These are phyloP conservation scores for Leptestheria dahalacensis DNA, from an alignment of 1,140 invertebrate genomes.

Conservation along the genomic window DNA sequence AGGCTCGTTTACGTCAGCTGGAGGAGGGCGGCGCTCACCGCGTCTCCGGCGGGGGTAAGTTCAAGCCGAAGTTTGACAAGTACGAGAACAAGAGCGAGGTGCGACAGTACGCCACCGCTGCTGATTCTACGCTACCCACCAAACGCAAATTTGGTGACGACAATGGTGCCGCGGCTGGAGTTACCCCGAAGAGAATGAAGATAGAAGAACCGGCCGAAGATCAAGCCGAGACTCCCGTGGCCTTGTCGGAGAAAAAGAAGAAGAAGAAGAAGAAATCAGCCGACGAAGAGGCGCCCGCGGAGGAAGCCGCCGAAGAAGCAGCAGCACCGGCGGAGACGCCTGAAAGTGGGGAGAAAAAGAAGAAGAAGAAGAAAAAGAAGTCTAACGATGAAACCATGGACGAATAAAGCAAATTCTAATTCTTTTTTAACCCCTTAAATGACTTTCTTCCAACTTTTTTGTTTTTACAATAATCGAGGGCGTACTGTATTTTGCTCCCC, in stretches of 20 bases:
- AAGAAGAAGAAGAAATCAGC: conserved; percentile 26
- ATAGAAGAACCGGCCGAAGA: conserved; percentile 12
- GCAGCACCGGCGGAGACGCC: conserved; percentile 19
- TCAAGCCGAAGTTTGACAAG: conserved; percentile 75
- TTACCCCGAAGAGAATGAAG: conserved; percentile 23
- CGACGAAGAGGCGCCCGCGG: conserved; percentile 18
- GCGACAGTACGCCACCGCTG: conserved; percentile 30
- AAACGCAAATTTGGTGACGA: conserved; percentile 29
- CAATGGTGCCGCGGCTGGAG: conserved; percentile 20
- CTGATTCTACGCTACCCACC: conserved; percentile 32
- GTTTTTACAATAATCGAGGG: too few relatives aligned
- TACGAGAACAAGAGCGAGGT: conserved; percentile 57
- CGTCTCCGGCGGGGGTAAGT: conserved; percentile 68
- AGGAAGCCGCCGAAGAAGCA: conserved; percentile 19
- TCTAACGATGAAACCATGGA: conserved; percentile 19
- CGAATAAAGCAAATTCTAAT: conserved; percentile 7
- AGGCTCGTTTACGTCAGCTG: conserved; percentile 52
- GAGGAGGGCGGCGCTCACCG: conserved; percentile 70
- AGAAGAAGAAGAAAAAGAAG: conserved; percentile 25
- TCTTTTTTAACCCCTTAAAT: neutral
- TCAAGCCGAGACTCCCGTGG: neutral
- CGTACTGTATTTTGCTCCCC: too few relatives aligned
- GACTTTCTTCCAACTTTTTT: too few relatives aligned
- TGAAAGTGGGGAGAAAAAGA: conserved; percentile 19
- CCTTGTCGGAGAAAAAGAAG: conserved; percentile 24